phyloP scores from a whole-genome alignment of 1,140 invertebrate species.

The Hermatobates lingyangjiaoensis region DNA sequence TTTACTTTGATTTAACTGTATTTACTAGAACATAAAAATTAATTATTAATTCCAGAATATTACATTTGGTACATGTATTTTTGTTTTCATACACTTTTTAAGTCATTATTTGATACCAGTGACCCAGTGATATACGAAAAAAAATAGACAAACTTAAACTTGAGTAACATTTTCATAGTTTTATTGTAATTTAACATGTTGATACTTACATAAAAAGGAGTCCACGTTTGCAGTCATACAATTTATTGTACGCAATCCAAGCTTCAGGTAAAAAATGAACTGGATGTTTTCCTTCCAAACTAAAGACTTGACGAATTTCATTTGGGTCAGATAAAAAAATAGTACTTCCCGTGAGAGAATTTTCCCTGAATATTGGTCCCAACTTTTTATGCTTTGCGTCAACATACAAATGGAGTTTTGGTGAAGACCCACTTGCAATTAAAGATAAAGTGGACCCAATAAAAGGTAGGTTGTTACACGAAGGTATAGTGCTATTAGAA shows the following conservation, averaged over 20 bases:
- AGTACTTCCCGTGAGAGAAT: background rate
- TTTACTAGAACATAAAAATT: no score
- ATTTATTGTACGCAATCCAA: background rate
- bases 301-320: background rate
- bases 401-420: background rate
- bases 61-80: no score
- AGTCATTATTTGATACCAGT: no score
- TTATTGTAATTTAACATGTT: background rate
- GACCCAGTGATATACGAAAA: no score
- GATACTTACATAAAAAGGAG: background rate
- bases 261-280: background rate
- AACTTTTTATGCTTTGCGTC: background rate
- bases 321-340: background rate
- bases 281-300: background rate
- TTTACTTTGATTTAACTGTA: no score
- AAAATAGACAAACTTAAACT: no score
- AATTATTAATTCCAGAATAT: no score
- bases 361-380: background rate
- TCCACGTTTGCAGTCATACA: background rate
- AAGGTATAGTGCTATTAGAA: no score
- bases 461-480: no score
- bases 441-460: background rate
- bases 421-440: background rate
- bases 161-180: background rate
- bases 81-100: no score